Percentiles rank a stretch among this genome's conserved stretches.
phyloP scores from a whole-genome alignment of 1,140 invertebrate species.

The Helicoverpa zea region DNA sequence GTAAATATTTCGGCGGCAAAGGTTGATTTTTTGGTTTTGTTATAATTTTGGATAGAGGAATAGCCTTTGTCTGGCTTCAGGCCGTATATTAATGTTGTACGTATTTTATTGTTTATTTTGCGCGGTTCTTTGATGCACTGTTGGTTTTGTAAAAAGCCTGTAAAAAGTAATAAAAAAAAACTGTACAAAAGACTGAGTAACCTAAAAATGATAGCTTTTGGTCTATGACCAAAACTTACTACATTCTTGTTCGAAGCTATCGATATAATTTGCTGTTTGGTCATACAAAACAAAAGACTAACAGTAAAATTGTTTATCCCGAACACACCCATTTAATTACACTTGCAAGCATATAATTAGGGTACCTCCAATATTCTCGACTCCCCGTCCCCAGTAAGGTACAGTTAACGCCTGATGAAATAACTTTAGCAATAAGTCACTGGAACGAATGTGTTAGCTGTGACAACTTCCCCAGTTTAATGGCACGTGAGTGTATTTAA shows the following conservation, averaged over 20 bases:
- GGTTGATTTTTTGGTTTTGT: constrained; percentile 14
- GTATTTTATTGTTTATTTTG: neutral
- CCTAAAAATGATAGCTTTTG: no score
- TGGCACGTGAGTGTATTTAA: neutral
- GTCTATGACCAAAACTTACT: no score
- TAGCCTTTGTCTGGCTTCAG: neutral
- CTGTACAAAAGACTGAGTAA: no score
- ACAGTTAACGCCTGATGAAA: constrained; percentile 43
- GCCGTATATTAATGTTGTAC: no score
- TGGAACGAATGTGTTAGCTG: constrained; percentile 15
- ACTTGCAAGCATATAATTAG: constrained; percentile 8
- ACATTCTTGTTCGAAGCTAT: no score
- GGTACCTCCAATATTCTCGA: neutral
- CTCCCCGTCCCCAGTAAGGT: neutral
- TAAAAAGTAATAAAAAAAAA: no score
- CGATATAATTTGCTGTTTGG: no score
- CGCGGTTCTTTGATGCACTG: no score
- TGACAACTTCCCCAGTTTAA: constrained; percentile 14
- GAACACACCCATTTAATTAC: constrained; percentile 14
- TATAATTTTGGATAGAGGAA: neutral
- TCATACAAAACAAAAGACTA: no score
- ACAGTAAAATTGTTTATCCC: neutral
- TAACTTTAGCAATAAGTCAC: constrained; percentile 46
- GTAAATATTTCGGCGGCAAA: constrained; percentile 9
- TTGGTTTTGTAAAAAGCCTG: no score